These are phyloP conservation scores for Phalacrocorax brasilianus DNA, from an alignment of 2,113 vertebrate species.

Conservation along the genomic window DNA sequence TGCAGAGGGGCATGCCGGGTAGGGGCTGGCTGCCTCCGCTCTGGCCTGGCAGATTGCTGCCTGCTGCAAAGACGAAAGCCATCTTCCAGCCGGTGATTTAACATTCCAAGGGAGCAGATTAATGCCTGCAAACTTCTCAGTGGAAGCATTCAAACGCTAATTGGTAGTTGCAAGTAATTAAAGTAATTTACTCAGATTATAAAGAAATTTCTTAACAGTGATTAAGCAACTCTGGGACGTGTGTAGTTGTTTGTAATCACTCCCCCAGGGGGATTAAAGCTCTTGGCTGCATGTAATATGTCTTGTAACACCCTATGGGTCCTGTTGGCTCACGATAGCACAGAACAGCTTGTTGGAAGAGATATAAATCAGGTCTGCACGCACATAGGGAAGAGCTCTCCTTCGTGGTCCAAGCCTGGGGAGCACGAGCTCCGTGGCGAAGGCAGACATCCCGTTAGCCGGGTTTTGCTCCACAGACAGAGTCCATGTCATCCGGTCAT, in stretches of 20 bases:
- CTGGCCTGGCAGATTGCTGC: conserved; percentile 1
- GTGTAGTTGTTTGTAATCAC: conserved; percentile 79
- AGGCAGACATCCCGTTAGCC: not conserved
- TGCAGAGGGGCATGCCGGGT: not conserved
- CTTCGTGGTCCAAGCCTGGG: not conserved
- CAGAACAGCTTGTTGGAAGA: conserved; percentile 53
- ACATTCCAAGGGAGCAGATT: conserved; percentile 67
- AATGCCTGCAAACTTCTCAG: conserved; percentile 69
- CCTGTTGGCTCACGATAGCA: conserved; percentile 56
- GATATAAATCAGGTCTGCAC: conserved; percentile 61
- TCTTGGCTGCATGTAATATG: conserved; percentile 73
- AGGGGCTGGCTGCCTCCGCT: not conserved
- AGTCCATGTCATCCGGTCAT: not conserved
- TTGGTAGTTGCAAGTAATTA: conserved; percentile 83
- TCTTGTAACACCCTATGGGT: conserved; percentile 69
- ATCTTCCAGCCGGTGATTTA: conserved; percentile 52
- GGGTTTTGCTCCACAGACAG: not conserved
- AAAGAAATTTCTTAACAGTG: conserved; percentile 84
- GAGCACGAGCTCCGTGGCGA: not conserved
- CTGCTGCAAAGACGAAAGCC: conserved; percentile 28
- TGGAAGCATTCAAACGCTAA: conserved; percentile 78
- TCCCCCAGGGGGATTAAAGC: conserved; percentile 75
- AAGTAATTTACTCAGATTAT: conserved; percentile 84
- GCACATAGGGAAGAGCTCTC: conserved; percentile 8
- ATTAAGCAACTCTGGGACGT: conserved; percentile 78